Evolutionary conservation across 2,113 vertebrate genomes (phyloP).

Genomic region (Poeciliopsis occidentalis): DNA sequence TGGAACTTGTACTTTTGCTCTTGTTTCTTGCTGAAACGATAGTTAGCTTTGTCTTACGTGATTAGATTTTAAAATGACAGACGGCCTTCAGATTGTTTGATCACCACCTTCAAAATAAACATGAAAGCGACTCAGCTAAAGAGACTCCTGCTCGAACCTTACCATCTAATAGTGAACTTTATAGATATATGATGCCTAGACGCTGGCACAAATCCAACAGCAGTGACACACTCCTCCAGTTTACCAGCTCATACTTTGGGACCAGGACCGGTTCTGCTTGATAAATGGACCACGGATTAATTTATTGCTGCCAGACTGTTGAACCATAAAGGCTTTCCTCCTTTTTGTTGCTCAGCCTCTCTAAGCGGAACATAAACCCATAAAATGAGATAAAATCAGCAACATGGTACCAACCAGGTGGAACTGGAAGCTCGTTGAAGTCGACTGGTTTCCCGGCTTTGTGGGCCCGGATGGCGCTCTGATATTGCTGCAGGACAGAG

Average conservation of each 20-base stretch:
- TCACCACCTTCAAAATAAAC: no score
- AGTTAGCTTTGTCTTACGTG: no score
- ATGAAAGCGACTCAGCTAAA: neutral
- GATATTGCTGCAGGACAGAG: slow-evolving; percentile 89
- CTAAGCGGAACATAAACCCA: neutral
- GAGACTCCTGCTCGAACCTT: neutral
- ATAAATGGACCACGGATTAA: neutral
- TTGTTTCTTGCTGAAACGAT: no score
- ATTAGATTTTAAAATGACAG: no score
- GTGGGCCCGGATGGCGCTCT: slow-evolving; percentile 89
- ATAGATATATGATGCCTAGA: neutral
- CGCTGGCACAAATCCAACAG: neutral
- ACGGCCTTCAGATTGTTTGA: no score
- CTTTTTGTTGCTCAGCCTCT: neutral
- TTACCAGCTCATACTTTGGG: neutral
- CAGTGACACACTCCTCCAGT: neutral
- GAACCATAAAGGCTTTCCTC: neutral
- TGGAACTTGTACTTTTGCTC: no score
- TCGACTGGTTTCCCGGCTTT: slow-evolving; percentile 88
- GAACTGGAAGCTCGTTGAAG: slow-evolving; percentile 91
- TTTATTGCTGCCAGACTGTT: no score
- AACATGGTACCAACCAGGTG: slow-evolving; percentile 84
- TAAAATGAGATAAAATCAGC: neutral
- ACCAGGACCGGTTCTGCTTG: neutral
- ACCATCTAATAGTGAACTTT: neutral